These are phyloP conservation scores for Bubo blakistoni DNA, from an alignment of 2,113 vertebrate genomes.

Conservation along the genomic window DNA sequence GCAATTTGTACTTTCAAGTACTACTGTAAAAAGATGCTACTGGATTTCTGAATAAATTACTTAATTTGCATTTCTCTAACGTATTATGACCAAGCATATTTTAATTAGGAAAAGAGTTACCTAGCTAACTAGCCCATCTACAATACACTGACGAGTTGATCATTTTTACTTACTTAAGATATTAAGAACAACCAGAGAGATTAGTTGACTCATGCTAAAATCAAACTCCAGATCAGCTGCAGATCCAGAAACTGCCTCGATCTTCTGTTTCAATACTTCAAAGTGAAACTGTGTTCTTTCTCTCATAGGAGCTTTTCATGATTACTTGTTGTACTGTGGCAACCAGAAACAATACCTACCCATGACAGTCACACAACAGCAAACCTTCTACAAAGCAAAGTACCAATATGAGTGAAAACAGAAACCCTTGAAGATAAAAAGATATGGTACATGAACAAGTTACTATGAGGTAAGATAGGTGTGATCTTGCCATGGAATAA, in stretches of 20 bases:
- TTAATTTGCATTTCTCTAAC: neutral
- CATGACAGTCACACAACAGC: neutral
- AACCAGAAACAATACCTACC: neutral
- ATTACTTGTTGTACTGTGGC: neutral
- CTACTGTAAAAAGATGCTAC: neutral
- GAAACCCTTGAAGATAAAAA: neutral
- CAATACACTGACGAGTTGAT: neutral
- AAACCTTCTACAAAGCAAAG: neutral
- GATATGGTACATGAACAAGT: rapidly evolving
- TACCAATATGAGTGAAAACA: neutral
- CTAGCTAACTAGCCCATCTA: neutral
- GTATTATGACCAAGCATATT: neutral
- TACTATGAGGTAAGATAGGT: neutral
- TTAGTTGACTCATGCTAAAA: neutral
- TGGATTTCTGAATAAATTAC: neutral
- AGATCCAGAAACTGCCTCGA: neutral
- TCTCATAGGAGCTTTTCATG: neutral
- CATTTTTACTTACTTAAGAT: neutral
- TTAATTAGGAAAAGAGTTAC: neutral
- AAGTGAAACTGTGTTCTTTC: neutral
- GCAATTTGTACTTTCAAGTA: neutral
- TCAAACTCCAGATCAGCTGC: neutral
- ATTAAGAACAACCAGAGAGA: neutral
- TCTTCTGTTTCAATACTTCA: neutral
- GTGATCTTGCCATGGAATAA: neutral